Conservation (phyloP, 2,888 invertebrate genomes). For the Agrilus mali region DNA sequence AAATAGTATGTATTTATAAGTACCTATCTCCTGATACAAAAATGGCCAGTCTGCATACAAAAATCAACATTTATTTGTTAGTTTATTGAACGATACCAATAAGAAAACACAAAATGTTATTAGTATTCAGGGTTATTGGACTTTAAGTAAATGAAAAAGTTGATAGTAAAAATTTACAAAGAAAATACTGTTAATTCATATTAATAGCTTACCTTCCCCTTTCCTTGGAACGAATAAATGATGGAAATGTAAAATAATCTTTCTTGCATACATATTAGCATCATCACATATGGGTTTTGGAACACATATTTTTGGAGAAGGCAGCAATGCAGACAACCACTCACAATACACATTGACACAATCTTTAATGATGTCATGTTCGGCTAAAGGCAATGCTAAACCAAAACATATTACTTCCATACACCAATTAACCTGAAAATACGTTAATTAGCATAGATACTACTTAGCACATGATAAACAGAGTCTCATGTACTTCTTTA, state of each 20-base stretch:
- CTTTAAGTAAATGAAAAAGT: background rate
- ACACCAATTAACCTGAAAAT: conserved; percentile 68
- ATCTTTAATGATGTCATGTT: conserved; percentile 90
- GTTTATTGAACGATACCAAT: background rate
- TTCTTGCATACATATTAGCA: conserved; percentile 79
- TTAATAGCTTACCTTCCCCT: conserved; percentile 66
- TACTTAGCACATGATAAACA: background rate
- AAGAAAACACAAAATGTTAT: background rate
- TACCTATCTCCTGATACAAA: conserved; percentile 80
- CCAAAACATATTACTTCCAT: conserved; percentile 85
- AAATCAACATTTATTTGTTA: conserved; percentile 2
- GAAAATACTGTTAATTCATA: background rate
- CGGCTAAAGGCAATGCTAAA: conserved; percentile 74
- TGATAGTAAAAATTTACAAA: background rate
- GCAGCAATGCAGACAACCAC: conserved; percentile 83
- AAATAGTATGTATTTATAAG: conserved; percentile 16
- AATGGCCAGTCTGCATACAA: conserved; percentile 64
- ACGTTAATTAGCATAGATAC: background rate
- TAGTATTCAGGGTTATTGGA: too few relatives aligned
- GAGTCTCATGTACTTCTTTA: conserved; percentile 51
- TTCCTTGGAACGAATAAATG: conserved; percentile 88
- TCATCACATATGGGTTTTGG: conserved; percentile 81
- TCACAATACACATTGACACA: conserved; percentile 96
- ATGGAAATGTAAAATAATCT: conserved; percentile 85
- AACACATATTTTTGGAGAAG: conserved; percentile 73